Conservation (phyloP, 2,113 vertebrate species). For the Odontophorus gujanensis region DNA sequence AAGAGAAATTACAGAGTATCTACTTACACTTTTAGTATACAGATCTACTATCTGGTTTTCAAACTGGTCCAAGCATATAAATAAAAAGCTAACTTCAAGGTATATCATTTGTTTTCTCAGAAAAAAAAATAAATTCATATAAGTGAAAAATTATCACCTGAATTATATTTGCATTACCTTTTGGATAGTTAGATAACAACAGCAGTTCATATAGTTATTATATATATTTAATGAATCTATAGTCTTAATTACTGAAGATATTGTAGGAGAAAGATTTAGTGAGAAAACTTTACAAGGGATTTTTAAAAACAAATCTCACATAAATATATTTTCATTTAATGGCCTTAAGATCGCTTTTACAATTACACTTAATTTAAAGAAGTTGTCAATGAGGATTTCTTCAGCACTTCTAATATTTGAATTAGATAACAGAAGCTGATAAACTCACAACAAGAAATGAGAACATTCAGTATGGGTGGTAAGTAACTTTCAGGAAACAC, state of each 20-base stretch:
- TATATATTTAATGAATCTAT: neutral
- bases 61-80: neutral
- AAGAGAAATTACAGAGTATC: neutral
- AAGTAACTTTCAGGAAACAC: neutral
- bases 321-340: neutral
- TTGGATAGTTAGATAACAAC: neutral
- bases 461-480: neutral
- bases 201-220: neutral
- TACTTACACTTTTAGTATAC: neutral
- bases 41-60: neutral
- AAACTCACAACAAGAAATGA: neutral
- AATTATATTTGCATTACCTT: neutral
- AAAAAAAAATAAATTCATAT: neutral
- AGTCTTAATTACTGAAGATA: neutral
- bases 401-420: neutral
- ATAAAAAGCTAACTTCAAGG: conserved; percentile 9
- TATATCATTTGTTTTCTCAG: neutral
- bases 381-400: neutral
- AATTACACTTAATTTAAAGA: neutral
- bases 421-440: neutral
- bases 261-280: neutral
- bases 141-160: neutral
- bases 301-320: neutral
- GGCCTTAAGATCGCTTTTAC: neutral
- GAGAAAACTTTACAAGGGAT: neutral